These are phyloP conservation scores for Arvicola amphibius DNA, from an alignment of 2,797 vertebrate species.

Conservation along the genomic window DNA sequence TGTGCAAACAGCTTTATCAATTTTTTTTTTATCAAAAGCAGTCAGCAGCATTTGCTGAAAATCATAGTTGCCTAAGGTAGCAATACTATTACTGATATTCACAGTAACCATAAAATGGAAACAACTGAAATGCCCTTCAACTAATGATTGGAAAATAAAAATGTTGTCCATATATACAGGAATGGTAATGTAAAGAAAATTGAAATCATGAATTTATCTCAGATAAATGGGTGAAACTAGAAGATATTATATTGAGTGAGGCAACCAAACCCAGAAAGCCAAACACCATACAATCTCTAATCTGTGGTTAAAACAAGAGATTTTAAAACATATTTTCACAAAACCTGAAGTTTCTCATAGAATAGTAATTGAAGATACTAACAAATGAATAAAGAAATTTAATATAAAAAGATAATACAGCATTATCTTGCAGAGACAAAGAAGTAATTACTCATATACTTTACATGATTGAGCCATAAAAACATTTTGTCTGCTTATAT, in stretches of 20 bases:
- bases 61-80: not conserved
- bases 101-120: not conserved
- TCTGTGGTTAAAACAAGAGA: not conserved
- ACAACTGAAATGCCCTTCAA: not conserved
- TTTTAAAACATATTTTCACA: not conserved
- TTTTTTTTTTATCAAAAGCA: constrained; percentile 15
- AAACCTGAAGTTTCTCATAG: not conserved
- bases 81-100: not conserved
- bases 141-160: not conserved
- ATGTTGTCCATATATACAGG: not conserved
- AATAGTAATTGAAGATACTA: not conserved
- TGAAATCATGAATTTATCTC: not conserved
- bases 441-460: not conserved
- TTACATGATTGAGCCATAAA: not conserved
- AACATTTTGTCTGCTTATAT: not conserved
- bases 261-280: not conserved
- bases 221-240: not conserved
- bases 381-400: not conserved
- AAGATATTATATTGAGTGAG: not conserved
- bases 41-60: constrained; percentile 34
- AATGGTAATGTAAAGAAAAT: not conserved
- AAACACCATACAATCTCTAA: not conserved
- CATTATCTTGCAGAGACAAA: not conserved
- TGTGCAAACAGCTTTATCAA: not conserved
- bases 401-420: not conserved